Evolutionary conservation across 2,797 vertebrate species (phyloP).

Genomic region (Girardinus metallicus): DNA sequence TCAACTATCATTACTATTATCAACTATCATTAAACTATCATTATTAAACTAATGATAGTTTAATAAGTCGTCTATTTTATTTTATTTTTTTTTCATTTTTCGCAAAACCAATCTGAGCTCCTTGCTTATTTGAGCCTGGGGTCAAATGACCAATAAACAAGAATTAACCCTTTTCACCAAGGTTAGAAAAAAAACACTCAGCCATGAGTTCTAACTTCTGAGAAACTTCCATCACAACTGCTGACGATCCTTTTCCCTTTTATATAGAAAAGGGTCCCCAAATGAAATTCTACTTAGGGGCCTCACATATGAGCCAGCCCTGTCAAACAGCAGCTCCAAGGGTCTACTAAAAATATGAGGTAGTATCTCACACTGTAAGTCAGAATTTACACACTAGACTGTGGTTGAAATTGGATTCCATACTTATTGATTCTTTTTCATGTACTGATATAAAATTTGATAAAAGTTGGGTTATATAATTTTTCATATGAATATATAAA

Average conservation of each 20-base stretch:
- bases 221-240: no score
- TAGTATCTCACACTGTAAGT: background rate
- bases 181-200: no score
- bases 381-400: background rate
- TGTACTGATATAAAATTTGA: background rate
- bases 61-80: background rate
- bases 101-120: background rate
- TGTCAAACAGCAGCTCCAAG: background rate
- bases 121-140: no score
- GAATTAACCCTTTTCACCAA: no score
- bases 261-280: background rate
- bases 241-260: no score
- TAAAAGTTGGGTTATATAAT: background rate
- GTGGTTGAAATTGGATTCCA: no score
- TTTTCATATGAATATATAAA: background rate
- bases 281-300: background rate
- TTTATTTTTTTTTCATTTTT: background rate
- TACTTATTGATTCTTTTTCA: background rate
- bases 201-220: no score
- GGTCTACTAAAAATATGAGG: background rate
- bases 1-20: no score
- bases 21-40: no score
- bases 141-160: no score
- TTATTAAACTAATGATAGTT: background rate
- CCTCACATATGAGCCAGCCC: no score